Evolutionary conservation across 2,888 invertebrate genomes (phyloP).

Genomic region (Agonopterix subpropinquella): DNA sequence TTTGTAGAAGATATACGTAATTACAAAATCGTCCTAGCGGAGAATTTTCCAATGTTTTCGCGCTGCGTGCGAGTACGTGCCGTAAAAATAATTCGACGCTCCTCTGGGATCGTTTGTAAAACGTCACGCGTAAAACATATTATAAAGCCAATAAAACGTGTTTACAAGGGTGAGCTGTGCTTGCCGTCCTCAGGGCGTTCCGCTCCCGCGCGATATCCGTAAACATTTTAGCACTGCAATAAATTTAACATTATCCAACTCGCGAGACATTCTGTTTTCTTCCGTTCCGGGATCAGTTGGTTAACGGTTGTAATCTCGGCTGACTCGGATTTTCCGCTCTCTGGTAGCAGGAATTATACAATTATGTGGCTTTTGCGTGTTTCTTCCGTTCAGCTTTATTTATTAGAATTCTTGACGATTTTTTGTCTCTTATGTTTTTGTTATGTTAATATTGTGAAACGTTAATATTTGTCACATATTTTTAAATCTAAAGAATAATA

Average conservation of each 20-base stretch:
- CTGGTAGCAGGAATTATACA: constrained; percentile 59
- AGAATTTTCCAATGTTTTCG: constrained; percentile 60
- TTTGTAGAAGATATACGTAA: constrained; percentile 52
- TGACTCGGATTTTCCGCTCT: constrained; percentile 60
- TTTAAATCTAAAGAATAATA: no score
- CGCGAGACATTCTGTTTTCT: constrained; percentile 71
- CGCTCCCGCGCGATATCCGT: constrained; percentile 67
- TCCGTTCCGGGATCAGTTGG: constrained; percentile 69
- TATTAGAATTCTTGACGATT: constrained; percentile 26
- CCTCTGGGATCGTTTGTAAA: constrained; percentile 74
- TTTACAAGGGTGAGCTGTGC: constrained; percentile 73
- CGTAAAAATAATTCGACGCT: constrained; percentile 73
- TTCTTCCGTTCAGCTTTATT: constrained; percentile 40
- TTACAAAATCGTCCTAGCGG: constrained; percentile 66
- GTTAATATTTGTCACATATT: no score
- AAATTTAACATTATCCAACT: constrained; percentile 73
- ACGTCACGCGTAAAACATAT: constrained; percentile 76
- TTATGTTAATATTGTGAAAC: not conserved
- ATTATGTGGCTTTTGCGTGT: constrained; percentile 51
- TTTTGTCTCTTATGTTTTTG: constrained; percentile 1
- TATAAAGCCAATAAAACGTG: constrained; percentile 77
- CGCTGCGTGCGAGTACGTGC: constrained; percentile 52
- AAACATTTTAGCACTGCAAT: constrained; percentile 75
- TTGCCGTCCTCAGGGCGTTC: constrained; percentile 45
- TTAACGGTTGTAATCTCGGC: constrained; percentile 70